Evolutionary conservation across 2,113 vertebrate genomes (phyloP).

Genomic region (Megaceryle maxima): DNA sequence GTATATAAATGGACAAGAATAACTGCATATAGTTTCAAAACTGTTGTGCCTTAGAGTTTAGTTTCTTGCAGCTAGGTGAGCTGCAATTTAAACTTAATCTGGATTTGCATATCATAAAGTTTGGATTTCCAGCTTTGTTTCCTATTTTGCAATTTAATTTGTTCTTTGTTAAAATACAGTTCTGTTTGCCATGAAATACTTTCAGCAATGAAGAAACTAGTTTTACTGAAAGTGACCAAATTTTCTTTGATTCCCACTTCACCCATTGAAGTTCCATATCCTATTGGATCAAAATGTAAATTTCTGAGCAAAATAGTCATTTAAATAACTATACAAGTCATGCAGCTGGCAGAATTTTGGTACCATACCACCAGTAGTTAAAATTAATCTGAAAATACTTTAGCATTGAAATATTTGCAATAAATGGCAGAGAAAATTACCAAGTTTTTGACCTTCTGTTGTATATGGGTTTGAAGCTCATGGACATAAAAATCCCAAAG

Average conservation of each 20-base stretch:
- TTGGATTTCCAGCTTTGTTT: not conserved
- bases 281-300: not conserved
- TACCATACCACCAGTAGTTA: not conserved
- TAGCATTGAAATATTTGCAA: not conserved
- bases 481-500: not conserved
- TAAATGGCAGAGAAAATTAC: not conserved
- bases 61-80: not conserved
- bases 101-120: not conserved
- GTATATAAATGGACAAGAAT: not conserved
- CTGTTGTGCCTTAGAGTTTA: not conserved
- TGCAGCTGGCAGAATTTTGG: not conserved
- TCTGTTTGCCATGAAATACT: not conserved
- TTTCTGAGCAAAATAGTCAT: not conserved
- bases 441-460: fast-evolving
- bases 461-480: not conserved
- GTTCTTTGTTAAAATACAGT: not conserved
- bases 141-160: not conserved
- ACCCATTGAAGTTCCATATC: not conserved
- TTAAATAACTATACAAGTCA: not conserved
- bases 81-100: not conserved
- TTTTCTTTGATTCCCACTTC: not conserved
- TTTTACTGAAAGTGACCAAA: not conserved
- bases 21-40: not conserved
- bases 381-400: not conserved
- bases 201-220: not conserved